phyloP scores from a whole-genome alignment of 2,113 vertebrate species.

The Pomatorhinus ruficollis region DNA sequence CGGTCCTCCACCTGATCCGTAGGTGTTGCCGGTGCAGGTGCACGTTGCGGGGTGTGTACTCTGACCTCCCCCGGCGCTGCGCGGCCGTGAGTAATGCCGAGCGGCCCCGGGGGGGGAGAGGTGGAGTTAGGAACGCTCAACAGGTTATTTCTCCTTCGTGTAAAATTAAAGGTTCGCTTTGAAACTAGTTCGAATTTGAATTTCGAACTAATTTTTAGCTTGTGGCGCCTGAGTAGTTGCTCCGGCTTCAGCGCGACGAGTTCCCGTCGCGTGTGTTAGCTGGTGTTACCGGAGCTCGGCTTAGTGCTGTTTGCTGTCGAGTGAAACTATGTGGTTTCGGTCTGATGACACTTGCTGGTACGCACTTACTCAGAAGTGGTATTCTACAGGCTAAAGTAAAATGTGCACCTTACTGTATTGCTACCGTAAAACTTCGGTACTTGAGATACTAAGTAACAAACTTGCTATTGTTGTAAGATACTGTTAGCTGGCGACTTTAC shows the following conservation, averaged over 20 bases:
- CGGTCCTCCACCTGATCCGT: constrained; percentile 6
- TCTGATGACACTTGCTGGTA: constrained; percentile 71
- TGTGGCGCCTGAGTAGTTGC: neutral
- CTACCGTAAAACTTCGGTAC: fast-evolving
- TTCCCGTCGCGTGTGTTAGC: neutral
- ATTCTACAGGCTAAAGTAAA: neutral
- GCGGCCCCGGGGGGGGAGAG: neutral
- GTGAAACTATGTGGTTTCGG: constrained; percentile 79
- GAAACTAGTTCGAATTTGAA: neutral
- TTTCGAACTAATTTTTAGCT: neutral
- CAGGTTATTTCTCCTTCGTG: constrained; percentile 17
- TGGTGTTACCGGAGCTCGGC: neutral
- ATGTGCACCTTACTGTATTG: neutral
- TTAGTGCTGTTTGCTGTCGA: neutral
- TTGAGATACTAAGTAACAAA: neutral
- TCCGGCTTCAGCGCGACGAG: neutral
- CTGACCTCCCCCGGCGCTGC: neutral
- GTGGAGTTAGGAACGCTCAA: constrained; percentile 32
- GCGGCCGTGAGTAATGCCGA: neutral
- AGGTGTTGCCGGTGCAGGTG: constrained; percentile 43
- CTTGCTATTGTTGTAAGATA: neutral
- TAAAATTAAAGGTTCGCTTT: neutral
- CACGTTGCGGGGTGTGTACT: constrained; percentile 18
- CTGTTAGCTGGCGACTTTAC: neutral
- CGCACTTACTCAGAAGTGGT: neutral